Evolutionary conservation across 2,113 vertebrate species (phyloP), one percentile per base, ranked within the genome.

Genomic region (Scolopax mira): DNA sequence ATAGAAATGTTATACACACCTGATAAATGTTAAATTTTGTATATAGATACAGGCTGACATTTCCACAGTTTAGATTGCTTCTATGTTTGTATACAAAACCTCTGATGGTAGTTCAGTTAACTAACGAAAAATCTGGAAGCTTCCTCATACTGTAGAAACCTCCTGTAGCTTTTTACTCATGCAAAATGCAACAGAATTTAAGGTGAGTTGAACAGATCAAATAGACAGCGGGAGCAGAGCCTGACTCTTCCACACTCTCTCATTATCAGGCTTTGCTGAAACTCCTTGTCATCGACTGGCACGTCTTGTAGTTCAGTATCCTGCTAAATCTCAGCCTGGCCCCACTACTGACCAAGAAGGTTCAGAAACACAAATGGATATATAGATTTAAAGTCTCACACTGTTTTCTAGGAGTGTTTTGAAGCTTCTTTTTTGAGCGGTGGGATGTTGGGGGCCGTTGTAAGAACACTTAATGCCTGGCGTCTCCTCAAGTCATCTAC

Each of bases 401-500:
- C 42, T 49, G 27, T 75, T 95, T 94, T 80, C 82, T 78, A 77
- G 60, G 52, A 93, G 88, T 52, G 42, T 74, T 93, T 89, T 85
- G 77, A 86, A 80, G 75, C n/a, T 9, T 51, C 1, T 0, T 17
- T 94, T 94, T 55, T 74, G 83, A 95, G 65, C 5, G 5, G 85
- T 95, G 87, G 83, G 79, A 88, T 79, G 75, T 2, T 88, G 92
- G 85, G 93, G 93, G 85, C 85, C 91, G 94, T 88, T 92, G 85
- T 84, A 77, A 95, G 94, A 96, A 94, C 85, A 92, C 92, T 96
- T 93, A 95, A 96, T 96, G 90, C 82, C 39, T 96, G 94, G 67
- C 35, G 1, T 73, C 88, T 93, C 69, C 75, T 71, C 61, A 88
- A 94, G 61, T 89, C 52, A 90, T 94, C 94, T 96, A 42, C 85